phyloP scores from a whole-genome alignment of 2,888 invertebrate genomes.

The Acanthosepion pharaonis region DNA sequence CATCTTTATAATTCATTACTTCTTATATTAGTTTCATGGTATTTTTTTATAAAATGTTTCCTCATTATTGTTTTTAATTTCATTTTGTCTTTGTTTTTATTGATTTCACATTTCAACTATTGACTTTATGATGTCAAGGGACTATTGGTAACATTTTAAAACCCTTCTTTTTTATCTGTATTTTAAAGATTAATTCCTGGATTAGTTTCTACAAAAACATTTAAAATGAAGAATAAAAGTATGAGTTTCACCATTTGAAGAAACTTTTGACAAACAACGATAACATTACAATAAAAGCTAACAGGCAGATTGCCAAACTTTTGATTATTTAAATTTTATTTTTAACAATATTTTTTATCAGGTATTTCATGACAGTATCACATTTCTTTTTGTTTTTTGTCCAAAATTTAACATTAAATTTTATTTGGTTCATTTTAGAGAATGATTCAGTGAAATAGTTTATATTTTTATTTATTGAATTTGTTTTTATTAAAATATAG shows the following conservation, averaged over 20 bases:
- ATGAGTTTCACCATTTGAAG: neutral
- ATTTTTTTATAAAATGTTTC: neutral
- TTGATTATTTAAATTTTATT: neutral
- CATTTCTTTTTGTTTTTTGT: neutral
- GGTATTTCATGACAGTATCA: neutral
- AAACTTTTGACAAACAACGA: neutral
- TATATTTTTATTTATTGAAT: neutral
- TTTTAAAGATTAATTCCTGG: neutral
- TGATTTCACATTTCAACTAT: neutral
- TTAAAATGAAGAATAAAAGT: neutral
- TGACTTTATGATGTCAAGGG: constrained; percentile 18
- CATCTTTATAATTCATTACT: neutral
- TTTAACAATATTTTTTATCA: neutral
- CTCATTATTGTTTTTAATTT: neutral
- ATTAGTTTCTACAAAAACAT: neutral
- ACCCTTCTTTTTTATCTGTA: neutral
- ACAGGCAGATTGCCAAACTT: neutral
- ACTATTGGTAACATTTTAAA: neutral
- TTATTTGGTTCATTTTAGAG: neutral
- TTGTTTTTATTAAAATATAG: neutral
- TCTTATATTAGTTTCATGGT: neutral
- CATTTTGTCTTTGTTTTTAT: neutral
- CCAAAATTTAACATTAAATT: neutral
- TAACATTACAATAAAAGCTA: neutral
- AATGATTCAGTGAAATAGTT: neutral